Base-by-base conservation (phyloP, 2,888 invertebrate species). In the Hypomecis atomaria region DNA sequence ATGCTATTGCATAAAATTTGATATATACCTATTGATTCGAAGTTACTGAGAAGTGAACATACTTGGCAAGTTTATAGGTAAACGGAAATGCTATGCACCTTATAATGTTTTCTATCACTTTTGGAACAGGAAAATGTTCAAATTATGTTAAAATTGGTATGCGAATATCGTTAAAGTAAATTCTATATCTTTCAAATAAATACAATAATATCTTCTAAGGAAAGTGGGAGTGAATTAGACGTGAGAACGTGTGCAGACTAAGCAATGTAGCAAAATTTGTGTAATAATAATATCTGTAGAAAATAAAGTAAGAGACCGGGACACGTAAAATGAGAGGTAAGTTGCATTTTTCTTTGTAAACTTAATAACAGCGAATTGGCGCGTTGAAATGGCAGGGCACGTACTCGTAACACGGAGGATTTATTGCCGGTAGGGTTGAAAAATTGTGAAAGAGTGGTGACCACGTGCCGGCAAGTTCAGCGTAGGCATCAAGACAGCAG, bases 321-420 rank as follows among this genome's bases (percentile, higher is more conserved):
- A 13, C 4, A 2, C 37, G n/a, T 5, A 50, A 7, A 36, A 50
- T 50, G 49, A 50, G 9, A 50, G 49, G 49, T 50, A 50, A 50
- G 49, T 37, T 8, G 47, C 23, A 45, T 7, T 45, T 23, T 13
- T 6, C 13, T 43, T 43, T 43, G 11, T 11, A 11, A n/a, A 23
- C 23, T 23, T 23, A 23, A 23, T 23, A 23, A 23, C 23, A 23
- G 23, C 23, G 23, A 3, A 23, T 23, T 3, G 23, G 23, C 23
- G 3, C 1, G 23, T 23, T 23, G 23, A 23, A 23, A 23, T 2
- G 23, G 23, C 23, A 23, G 23, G 23, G 23, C 23, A 23, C 1
- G 23, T n/a, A 3, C 23, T 2, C 23, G 3, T 23, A 23, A 3
- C 23, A 23, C 1, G 23, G 23, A 23, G 23, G 23, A 23, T 23